Base-by-base conservation (phyloP, 2,888 invertebrate genomes). In the Aphodius sticticus region DNA sequence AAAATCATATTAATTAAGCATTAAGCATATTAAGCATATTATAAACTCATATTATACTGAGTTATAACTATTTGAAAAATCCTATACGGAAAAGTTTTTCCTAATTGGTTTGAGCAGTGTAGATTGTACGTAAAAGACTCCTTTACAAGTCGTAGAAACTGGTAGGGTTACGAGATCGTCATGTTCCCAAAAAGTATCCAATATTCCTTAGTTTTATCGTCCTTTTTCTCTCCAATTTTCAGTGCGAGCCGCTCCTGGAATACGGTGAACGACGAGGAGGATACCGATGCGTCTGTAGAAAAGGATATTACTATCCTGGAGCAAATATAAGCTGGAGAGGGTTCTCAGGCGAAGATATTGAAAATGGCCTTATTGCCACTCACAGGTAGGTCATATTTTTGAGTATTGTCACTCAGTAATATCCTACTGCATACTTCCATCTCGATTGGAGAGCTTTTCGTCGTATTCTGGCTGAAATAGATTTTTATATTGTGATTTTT, bases 241-340 rank as follows among this genome's bases (percentile, higher is more conserved):
- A 92, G 92, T 92, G 92, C 84, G 86, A 89, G 76, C 88, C 89
- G 69, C 84, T 83, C 16, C 85, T 83, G 79, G 90, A 88, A 35
- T 84, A 87, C 69, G 90, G 89, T 6, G 89, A 90, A 78, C 84
- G 84, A 80, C 89, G 90, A 74, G 91, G 91, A 82, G 90, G 90
- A 79, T 94, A 94, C 88, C 90, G 91, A 78, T 94, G 94, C 86
- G 87, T 91, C 76, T 94, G 94, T 86, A 91, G 90, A 80, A 89
- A 90, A 69, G 93, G 93, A 76, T 93, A 90, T 87, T 93, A 91
- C 85, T 88, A 92, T 86, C 92, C 92, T 80, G 91, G 90, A 83
- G 88, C 90, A 70, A 87, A 88, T 84, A 84, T 86, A 79, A 90
- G 90, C 70, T 88, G 91, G 86, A 90, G 89, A 83, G 92, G 91